Evolutionary conservation across 2,888 invertebrate species (phyloP), one percentile per base, ranked within the genome.

Genomic region (Ormyrus nitidulus): DNA sequence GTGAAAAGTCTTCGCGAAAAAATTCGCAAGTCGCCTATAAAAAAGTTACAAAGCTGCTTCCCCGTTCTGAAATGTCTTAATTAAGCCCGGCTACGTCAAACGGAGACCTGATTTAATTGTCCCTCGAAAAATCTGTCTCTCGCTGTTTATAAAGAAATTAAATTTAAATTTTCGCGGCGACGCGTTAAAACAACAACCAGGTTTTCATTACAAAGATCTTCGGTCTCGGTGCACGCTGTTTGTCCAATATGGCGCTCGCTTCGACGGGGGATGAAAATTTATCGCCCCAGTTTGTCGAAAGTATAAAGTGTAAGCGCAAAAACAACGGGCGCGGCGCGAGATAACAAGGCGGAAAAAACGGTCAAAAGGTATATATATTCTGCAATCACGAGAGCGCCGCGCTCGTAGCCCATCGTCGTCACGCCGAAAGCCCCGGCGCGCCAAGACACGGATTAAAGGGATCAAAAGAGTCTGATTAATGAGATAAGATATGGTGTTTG

Each of bases 391-490:
- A 34, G 34, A 34, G 34, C 70, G 48, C 34, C n/a, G 53, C 7
- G 9, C 34, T 34, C 76, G 49, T 53, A 13, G 5, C 13, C 19
- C 34, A 0, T 4, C 54, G 46, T 65, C 13, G n/a, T 75, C 10
- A 19, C 68, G 68, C 69, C 56, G 62, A 56, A 46, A 62, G 62
- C n/a, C 48, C 10, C 11, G 56, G 34, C 51, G 51, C 65, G 71
- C 34, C 19, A 71, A 74, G 81, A 65, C 74, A 13, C 11, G 66
- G 71, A 78, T 78, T 76, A 78, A 75, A 73, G 75, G 59, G 78
- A 81, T 81, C 78, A 81, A 78, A 81, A 81, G 75, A 78, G 62
- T 68, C 75, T 64, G 81, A 81, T 78, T 81, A 81, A 78, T 81
- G 83, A 81, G 78, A 80, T 80, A 74, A 80, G 68, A 78, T 79